These are phyloP conservation scores for Pangasius mekongensis DNA, from an alignment of 2,797 vertebrate species.

Conservation along the genomic window DNA sequence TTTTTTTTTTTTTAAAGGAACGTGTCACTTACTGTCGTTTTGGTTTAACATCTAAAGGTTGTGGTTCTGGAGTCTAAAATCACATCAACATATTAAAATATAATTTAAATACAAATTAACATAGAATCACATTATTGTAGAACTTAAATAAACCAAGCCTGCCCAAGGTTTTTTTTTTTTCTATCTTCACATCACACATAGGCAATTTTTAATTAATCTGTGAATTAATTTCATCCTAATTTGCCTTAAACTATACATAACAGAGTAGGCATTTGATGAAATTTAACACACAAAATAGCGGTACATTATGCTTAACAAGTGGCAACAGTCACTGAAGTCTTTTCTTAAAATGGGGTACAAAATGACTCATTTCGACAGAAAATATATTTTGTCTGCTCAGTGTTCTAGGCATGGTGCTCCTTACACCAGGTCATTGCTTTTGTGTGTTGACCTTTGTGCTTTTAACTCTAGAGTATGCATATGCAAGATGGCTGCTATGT, in stretches of 20 bases:
- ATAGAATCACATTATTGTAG: not conserved
- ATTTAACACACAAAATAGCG: not conserved
- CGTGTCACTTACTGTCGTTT: conserved; percentile 68
- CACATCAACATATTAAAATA: not conserved
- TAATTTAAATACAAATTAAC: not conserved
- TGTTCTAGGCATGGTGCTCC: not conserved
- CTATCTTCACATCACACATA: not conserved
- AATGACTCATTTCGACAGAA: not conserved
- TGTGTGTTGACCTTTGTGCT: too few relatives aligned
- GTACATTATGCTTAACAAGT: not conserved
- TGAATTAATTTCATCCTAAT: not conserved
- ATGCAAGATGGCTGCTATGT: not conserved
- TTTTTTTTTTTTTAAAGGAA: not conserved
- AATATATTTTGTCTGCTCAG: not conserved
- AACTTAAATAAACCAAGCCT: not conserved
- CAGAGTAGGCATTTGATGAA: not conserved
- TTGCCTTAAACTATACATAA: not conserved
- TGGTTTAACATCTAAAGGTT: conserved; percentile 58
- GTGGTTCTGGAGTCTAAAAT: conserved; percentile 32
- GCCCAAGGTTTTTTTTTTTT: not conserved
- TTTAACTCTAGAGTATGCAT: not conserved
- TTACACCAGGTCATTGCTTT: not conserved
- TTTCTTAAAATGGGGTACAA: not conserved
- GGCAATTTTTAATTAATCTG: not conserved
- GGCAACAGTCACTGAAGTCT: not conserved